A percentile compares a stretch with the other conserved stretches of the same genome.
These are phyloP conservation scores for Anorthoa munda DNA, from an alignment of 2,888 invertebrate species.

Conservation along the genomic window DNA sequence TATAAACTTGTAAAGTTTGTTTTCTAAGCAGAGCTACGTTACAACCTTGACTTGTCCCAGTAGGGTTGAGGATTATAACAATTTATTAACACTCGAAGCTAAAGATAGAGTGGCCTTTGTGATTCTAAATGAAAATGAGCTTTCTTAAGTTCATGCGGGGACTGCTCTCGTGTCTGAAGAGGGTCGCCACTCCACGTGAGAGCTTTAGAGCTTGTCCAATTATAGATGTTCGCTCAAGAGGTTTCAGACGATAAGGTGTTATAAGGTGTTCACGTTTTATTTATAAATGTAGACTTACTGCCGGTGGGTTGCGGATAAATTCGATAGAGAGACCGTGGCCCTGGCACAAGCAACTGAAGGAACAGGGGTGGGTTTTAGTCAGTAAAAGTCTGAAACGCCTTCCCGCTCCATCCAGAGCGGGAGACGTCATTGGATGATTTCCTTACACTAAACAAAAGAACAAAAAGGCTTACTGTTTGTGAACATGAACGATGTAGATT, in stretches of 20 bases:
- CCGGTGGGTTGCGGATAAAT: no score
- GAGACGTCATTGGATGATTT: no score
- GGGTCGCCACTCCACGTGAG: constrained; percentile 84
- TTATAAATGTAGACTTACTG: constrained; percentile 36
- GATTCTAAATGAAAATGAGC: constrained; percentile 77
- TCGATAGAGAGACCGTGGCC: no score
- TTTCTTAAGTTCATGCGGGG: constrained; percentile 76
- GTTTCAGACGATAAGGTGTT: constrained; percentile 67
- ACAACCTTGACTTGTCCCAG: not conserved
- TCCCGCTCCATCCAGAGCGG: no score
- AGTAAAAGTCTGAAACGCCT: no score
- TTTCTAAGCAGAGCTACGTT: not conserved
- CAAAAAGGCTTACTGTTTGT: not conserved
- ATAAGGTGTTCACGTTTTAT: constrained; percentile 43
- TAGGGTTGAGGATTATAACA: not conserved
- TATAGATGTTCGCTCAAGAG: constrained; percentile 84
- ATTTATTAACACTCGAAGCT: constrained; percentile 11
- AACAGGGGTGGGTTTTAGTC: no score
- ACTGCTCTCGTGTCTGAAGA: constrained; percentile 80
- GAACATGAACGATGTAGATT: not conserved
- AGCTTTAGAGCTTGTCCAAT: constrained; percentile 85
- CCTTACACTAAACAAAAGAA: no score
- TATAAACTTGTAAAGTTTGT: constrained; percentile 16
- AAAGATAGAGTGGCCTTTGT: constrained; percentile 28
- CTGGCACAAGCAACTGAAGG: no score